A percentile compares a stretch with the other conserved stretches of the same genome.
Conservation (phyloP, 2,888 invertebrate genomes). For the Galerucella pusilla region DNA sequence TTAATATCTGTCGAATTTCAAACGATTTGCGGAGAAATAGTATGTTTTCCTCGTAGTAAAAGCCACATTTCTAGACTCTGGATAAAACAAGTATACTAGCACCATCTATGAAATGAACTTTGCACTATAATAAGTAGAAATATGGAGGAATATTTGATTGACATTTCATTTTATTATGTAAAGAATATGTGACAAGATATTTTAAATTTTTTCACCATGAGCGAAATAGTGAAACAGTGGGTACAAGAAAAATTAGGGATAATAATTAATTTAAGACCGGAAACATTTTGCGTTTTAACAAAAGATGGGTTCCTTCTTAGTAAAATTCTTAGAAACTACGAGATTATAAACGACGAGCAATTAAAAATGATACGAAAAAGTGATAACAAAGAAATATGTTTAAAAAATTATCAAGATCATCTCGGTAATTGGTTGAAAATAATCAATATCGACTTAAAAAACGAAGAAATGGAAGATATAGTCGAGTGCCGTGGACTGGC, state of each 20-base stretch:
- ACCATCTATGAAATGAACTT: no score
- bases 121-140: no score
- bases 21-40: no score
- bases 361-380: constrained; percentile 64
- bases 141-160: background rate
- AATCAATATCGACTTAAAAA: constrained; percentile 66
- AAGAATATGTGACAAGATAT: background rate
- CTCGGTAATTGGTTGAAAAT: constrained; percentile 68
- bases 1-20: no score
- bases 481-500: constrained; percentile 67
- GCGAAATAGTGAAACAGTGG: constrained; percentile 72
- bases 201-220: constrained; percentile 64
- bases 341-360: constrained; percentile 70
- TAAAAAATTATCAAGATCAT: constrained; percentile 66
- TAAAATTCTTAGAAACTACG: constrained; percentile 69
- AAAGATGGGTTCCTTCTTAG: constrained; percentile 71
- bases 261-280: constrained; percentile 68
- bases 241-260: constrained; percentile 69
- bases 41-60: no score
- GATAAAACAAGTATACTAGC: no score
- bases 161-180: background rate
- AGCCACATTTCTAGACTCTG: no score
- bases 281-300: constrained; percentile 69
- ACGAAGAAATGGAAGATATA: constrained; percentile 66
- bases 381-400: constrained; percentile 51